Evolutionary conservation across 2,113 vertebrate genomes (phyloP), one percentile per base, ranked within the genome.

Genomic region (Cygnus buccinator): DNA sequence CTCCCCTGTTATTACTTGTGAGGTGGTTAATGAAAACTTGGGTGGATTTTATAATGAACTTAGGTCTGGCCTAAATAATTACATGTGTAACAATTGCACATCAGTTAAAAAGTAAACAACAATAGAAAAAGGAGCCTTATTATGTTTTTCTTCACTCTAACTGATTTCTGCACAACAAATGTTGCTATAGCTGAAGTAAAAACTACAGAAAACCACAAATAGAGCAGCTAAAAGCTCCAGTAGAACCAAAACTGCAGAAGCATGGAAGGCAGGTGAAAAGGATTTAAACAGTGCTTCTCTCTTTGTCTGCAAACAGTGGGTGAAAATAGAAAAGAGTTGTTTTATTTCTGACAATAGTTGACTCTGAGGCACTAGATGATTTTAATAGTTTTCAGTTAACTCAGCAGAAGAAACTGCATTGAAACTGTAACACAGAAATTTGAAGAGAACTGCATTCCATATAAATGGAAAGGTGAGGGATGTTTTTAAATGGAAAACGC

Each of bases 321-420:
- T 57, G 59, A 89, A 92, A 92, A 59, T 8, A 79, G 84, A 76
- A 65, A 58, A 67, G 41, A 95, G 31, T 26, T 6, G 13, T 52
- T 48, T 54, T 91, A 87, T 84, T 93, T 78, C 87, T 87, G 39
- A 87, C 39, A 94, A 78, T 13, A 91, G 73, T 23, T 72, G 76
- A 57, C 46, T 83, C 71, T 72, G 39, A 89, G 63, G 57, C 43
- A 68, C 62, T 75, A 57, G 66, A 61, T 54, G 22, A 82, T 87
- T 90, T 84, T 87, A 63, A 44, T 12, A 92, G 70, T 78, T 95
- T 89, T 78, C 73, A 82, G 84, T 68, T 92, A 84, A 72, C 73
- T 84, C 67, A 46, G 28, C 48, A 82, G 84, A 94, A 84, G 43
- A 20, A 78, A 33, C 17, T 48, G 43, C 33, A 83, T 11, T 50